Evolutionary conservation across 53 echinoderm and acorn worm species (phyloP).

Genomic region (Holothuria leucospilota): DNA sequence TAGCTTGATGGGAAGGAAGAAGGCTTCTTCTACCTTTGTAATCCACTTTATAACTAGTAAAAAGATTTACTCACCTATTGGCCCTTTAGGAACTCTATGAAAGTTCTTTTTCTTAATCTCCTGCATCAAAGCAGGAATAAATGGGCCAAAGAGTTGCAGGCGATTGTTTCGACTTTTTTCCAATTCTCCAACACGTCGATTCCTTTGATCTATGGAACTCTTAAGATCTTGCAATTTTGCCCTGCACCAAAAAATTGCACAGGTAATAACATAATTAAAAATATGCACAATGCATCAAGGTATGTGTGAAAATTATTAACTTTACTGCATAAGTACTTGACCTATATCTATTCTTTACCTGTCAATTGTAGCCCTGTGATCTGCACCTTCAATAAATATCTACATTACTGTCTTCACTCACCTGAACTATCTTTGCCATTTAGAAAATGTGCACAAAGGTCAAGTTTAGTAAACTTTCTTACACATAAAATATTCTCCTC

Average conservation of each 20-base stretch:
- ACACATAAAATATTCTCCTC: too few relatives aligned
- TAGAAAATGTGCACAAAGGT: too few relatives aligned
- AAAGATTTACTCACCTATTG: slow-evolving; percentile 72
- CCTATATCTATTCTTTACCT: too few relatives aligned
- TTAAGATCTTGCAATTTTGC: slow-evolving; percentile 54
- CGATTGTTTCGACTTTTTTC: slow-evolving; percentile 79
- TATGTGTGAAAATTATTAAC: too few relatives aligned
- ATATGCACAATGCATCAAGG: too few relatives aligned
- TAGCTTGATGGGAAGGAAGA: too few relatives aligned
- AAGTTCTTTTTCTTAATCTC: slow-evolving; percentile 83
- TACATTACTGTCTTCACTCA: too few relatives aligned
- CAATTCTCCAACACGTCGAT: slow-evolving; percentile 57
- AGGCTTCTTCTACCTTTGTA: neutral
- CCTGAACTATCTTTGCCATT: too few relatives aligned
- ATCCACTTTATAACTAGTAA: neutral
- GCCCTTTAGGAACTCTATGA: slow-evolving; percentile 83
- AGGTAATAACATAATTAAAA: neutral
- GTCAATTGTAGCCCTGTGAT: too few relatives aligned
- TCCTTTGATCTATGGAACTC: slow-evolving; percentile 43
- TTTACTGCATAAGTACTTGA: too few relatives aligned
- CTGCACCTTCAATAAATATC: too few relatives aligned
- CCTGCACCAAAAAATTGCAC: neutral
- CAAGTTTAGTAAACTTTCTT: too few relatives aligned
- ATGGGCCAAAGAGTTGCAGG: slow-evolving; percentile 78
- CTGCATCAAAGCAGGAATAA: slow-evolving; percentile 72